These are phyloP conservation scores for Aegithalos caudatus DNA, from an alignment of 2,113 vertebrate species.

Conservation along the genomic window DNA sequence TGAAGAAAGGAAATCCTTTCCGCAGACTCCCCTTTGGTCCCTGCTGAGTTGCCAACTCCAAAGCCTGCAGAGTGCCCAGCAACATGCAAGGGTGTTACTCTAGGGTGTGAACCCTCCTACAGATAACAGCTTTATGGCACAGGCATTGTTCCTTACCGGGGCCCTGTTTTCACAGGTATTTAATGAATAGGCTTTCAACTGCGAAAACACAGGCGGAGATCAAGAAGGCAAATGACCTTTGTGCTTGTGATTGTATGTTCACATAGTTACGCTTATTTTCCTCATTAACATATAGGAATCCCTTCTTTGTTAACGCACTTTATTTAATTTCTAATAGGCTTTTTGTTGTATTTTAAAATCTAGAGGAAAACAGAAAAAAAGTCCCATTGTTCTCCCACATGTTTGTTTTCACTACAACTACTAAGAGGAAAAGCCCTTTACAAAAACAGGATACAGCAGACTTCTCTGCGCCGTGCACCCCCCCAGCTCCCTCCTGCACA, in stretches of 20 bases:
- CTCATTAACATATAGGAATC: neutral
- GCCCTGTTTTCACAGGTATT: neutral
- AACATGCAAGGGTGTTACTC: neutral
- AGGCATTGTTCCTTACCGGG: neutral
- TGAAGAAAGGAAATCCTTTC: slow-evolving; percentile 3
- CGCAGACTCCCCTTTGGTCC: neutral
- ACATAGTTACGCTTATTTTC: neutral
- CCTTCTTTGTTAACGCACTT: neutral
- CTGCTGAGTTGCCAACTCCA: neutral
- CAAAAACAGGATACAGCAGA: slow-evolving; percentile 66
- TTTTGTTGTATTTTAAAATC: neutral
- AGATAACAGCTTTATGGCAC: neutral
- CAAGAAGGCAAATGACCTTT: neutral
- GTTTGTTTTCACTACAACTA: slow-evolving; percentile 62
- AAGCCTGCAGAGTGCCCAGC: neutral
- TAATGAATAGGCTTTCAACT: neutral
- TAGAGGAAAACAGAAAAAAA: slow-evolving; percentile 45
- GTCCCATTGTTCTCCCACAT: slow-evolving; percentile 59
- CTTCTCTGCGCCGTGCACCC: neutral
- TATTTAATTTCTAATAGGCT: neutral
- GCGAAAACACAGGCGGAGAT: neutral
- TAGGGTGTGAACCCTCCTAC: neutral
- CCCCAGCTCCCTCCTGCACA: neutral
- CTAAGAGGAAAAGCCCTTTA: slow-evolving; percentile 61
- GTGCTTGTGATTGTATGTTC: neutral